Evolutionary conservation across 2,888 invertebrate species (phyloP), one percentile per base, ranked within the genome.

Genomic region (Dorcus hopei): DNA sequence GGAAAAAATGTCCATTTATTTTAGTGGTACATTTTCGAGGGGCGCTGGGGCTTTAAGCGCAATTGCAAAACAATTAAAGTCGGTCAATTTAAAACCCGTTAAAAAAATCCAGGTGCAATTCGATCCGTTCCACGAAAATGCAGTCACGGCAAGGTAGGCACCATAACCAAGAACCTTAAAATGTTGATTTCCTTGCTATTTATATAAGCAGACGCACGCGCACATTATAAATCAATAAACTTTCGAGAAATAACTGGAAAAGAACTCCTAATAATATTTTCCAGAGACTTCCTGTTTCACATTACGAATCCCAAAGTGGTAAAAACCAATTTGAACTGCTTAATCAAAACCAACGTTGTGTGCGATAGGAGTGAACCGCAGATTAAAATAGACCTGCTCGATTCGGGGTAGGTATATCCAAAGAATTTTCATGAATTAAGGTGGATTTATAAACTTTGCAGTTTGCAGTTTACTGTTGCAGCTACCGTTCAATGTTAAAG

Each of bases 51-150:
- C 91, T 55, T 81, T 87, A 52, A 85, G 88, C 70, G 90, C 91
- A 45, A 88, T 93, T 67, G 79, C 78, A 52, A 89, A 90, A 78
- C 89, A 93, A 77, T 68, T 92, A 54, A 86, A 81, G 73, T 70
- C 76, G 63, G 77, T 94, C 8, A 91, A 89, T 81, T 81, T 94
- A 59, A 90, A 90, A 75, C 91, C 91, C 45, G 89, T 91, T 0
- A 88, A 89, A 70, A 84, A 85, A 77, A 85, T 95, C 59, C 84
- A 85, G 52, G 85, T 93, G 52, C 86, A 87, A 78, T 93, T 94
- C 73, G 94, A 95, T 80, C 94, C 95, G 3, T 94, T 94, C 77
- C 83, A 86, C 68, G 82, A 86, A 68, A 87, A 88, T 78, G 87
- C 87, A 57, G 80, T 79, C 61, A 83, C 81, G 49, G 81, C 82